Conservation (phyloP, 2,797 vertebrate species). For the Cossypha heuglini region DNA sequence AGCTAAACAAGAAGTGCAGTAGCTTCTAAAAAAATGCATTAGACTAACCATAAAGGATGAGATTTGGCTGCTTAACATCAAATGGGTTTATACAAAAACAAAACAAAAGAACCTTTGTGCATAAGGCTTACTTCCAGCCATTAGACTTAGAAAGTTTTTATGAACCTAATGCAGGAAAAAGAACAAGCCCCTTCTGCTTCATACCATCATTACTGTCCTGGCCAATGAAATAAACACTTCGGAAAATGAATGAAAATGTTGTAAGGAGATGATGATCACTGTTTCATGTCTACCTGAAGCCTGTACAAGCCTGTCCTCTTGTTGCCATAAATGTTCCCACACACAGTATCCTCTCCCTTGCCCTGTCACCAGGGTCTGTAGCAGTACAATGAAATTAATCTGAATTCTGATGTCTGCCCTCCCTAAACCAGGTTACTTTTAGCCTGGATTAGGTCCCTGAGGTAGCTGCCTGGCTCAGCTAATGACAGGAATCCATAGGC, state of each 20-base stretch:
- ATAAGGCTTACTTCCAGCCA: not conserved
- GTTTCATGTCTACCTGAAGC: not conserved
- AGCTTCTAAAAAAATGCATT: constrained; percentile 4
- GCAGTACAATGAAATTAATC: not conserved
- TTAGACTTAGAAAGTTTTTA: not conserved
- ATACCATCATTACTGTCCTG: not conserved
- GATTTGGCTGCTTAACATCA: constrained; percentile 13
- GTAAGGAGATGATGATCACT: not conserved
- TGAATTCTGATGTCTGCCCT: not conserved
- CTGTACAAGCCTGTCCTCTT: not conserved
- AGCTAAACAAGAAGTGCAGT: not conserved
- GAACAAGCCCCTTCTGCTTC: not conserved
- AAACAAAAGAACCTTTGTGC: constrained; percentile 36
- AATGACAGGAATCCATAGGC: not conserved
- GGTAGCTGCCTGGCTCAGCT: not conserved
- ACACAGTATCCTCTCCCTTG: not conserved
- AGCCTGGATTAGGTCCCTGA: not conserved
- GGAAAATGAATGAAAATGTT: not conserved
- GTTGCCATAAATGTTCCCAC: not conserved
- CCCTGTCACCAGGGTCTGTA: not conserved
- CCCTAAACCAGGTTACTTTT: not conserved
- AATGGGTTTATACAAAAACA: constrained; percentile 31
- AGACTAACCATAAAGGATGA: constrained; percentile 1
- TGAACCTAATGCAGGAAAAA: not conserved
- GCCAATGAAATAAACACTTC: not conserved